These are phyloP conservation scores for Diabrotica balteata DNA, from an alignment of 2,888 invertebrate genomes.

Conservation along the genomic window DNA sequence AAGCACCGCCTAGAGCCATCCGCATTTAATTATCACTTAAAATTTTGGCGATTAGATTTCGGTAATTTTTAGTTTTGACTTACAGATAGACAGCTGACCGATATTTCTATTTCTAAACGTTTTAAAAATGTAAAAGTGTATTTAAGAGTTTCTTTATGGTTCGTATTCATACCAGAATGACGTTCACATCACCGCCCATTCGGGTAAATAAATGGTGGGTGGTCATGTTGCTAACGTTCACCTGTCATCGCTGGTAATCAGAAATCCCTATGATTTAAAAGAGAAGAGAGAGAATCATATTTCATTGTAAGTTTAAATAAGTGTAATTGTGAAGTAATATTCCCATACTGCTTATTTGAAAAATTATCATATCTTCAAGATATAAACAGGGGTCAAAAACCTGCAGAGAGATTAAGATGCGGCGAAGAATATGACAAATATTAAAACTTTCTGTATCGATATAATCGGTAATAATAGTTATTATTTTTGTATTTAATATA, in stretches of 20 bases:
- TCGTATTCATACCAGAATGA: neutral
- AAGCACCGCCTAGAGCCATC: neutral
- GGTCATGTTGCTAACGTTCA: neutral
- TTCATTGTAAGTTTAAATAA: too few species aligned
- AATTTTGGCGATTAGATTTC: neutral
- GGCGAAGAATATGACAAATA: too few species aligned
- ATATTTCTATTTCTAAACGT: neutral
- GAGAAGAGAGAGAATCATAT: too few species aligned
- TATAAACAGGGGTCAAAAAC: too few species aligned
- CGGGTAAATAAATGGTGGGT: neutral
- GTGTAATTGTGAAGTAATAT: too few species aligned
- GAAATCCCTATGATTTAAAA: neutral
- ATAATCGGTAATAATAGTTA: too few species aligned
- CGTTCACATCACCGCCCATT: slow-evolving; percentile 2
- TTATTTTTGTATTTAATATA: too few species aligned
- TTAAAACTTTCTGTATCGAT: too few species aligned
- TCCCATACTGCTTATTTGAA: too few species aligned
- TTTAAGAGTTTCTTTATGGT: neutral
- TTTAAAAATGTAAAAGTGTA: neutral
- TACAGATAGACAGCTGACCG: neutral
- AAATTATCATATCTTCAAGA: too few species aligned
- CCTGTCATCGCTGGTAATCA: neutral
- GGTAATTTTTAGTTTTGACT: neutral
- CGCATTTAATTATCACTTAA: slow-evolving; percentile 4
- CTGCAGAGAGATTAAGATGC: too few species aligned